Evolutionary conservation across 2,797 vertebrate genomes (phyloP).

Genomic region (Mormyrops attenuatus): DNA sequence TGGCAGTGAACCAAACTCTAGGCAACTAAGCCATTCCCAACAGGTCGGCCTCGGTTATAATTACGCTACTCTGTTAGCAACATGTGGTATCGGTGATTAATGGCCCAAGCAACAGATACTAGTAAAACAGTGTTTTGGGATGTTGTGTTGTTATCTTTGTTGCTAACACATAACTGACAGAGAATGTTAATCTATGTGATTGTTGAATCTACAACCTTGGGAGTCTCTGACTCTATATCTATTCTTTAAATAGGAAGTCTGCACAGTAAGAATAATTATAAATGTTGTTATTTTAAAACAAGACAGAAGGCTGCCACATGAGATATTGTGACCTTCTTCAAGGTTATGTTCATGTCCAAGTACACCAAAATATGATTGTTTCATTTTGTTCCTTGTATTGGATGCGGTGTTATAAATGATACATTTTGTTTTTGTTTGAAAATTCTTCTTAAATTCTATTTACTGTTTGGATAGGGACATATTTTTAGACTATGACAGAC

Average conservation of each 20-base stretch:
- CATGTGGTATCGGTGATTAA: not conserved
- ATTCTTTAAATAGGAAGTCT: not conserved
- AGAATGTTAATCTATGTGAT: not conserved
- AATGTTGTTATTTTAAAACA: not conserved
- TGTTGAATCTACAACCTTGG: not conserved
- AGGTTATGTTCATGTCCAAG: not conserved
- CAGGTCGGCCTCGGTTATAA: not conserved
- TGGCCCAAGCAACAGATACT: not conserved
- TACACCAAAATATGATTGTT: not conserved
- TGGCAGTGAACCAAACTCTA: not conserved
- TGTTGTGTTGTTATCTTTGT: not conserved
- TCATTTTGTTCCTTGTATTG: not conserved
- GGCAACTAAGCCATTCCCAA: not conserved
- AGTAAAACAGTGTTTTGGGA: not conserved
- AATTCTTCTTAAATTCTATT: not conserved
- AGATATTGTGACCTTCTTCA: not conserved
- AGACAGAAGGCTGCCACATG: not conserved
- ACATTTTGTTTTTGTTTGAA: not conserved
- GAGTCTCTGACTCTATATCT: not conserved
- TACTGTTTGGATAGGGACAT: not conserved
- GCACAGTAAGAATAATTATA: not conserved
- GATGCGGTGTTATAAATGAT: not conserved
- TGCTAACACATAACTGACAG: not conserved
- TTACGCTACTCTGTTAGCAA: not conserved
- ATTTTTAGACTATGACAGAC: not conserved